phyloP scores from a whole-genome alignment of 2,797 vertebrate genomes.

The Tauraco hartlaubi region DNA sequence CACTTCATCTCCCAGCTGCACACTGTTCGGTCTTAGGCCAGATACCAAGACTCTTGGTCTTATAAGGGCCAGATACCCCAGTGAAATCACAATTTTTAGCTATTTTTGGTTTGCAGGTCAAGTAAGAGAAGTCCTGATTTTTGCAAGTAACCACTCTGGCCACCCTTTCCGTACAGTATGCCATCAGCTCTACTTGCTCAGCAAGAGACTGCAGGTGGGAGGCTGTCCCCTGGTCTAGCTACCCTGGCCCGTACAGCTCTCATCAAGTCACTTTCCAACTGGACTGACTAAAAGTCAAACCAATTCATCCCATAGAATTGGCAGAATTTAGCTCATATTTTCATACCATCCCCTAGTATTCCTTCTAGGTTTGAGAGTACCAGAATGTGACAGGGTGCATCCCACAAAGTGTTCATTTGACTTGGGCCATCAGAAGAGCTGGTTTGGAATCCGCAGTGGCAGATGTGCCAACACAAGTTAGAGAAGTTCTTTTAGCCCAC shows the following conservation, averaged over 20 bases:
- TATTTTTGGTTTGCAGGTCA: not conserved
- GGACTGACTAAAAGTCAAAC: not conserved
- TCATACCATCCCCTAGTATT: not conserved
- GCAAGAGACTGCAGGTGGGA: not conserved
- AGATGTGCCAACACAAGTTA: not conserved
- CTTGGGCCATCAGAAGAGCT: not conserved
- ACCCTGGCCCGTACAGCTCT: not conserved
- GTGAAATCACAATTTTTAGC: not conserved
- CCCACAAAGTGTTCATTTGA: not conserved
- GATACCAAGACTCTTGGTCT: not conserved
- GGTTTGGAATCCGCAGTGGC: not conserved
- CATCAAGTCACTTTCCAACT: not conserved
- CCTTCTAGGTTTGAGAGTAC: not conserved
- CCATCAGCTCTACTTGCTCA: not conserved
- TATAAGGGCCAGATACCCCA: not conserved
- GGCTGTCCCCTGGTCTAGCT: not conserved
- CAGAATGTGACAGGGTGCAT: accelerated
- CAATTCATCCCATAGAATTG: not conserved
- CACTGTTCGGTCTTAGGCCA: not conserved
- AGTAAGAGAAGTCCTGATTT: not conserved
- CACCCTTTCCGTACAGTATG: not conserved
- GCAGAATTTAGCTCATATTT: not conserved
- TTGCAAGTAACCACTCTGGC: not conserved
- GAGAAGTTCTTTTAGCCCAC: not conserved
- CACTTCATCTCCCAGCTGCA: not conserved